Evolutionary conservation across 2,113 vertebrate species (phyloP), one percentile per base, ranked within the genome.

Genomic region (Piprites chloris): DNA sequence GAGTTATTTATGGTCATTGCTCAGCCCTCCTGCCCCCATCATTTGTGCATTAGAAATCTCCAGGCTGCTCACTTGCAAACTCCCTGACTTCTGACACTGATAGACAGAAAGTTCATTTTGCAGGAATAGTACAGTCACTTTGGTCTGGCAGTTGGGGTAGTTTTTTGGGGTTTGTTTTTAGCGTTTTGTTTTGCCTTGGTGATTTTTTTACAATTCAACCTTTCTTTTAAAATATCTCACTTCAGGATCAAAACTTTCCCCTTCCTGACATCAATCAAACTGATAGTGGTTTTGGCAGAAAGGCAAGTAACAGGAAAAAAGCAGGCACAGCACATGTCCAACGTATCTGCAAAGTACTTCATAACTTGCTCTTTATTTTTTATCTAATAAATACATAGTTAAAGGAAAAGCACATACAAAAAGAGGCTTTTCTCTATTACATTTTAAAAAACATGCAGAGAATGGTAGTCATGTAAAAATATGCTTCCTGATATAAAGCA

Each of bases 1-100:
- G 28, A 84, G 52, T 95, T 95, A 96, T 89, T 96, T 95, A 95
- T 92, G 95, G 84, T 81, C 91, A 89, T 32, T 87, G 69, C 87
- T 95, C 67, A 91, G 80, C 44, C 52, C 73, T 85, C 24, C 66
- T 85, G 80, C 56, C 69, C 68, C n/a, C 44, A 24, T 32, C 56
- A 22, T 39, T 65, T 52, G 39, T 30, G 27, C 73, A 49, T 67
- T 42, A 78, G 49, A 71, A 74, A 72, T 27, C 55, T 74, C 35
- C 11, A 8, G 30, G 47, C 68, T 88, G 61, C 83, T 91, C 75
- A 93, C 56, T 94, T 82, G 56, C 52, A 61, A 87, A 67, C 65
- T 50, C 32, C 55, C 65, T 6, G 9, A 72, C 55, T 79, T 73
- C 30, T 81, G 47, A 56, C 13, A 23, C 5, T 30, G 17, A 21